Evolutionary conservation across 2,888 invertebrate species (phyloP), one percentile per base, ranked within the genome.

Genomic region (Caenorhabditis panamensis): DNA sequence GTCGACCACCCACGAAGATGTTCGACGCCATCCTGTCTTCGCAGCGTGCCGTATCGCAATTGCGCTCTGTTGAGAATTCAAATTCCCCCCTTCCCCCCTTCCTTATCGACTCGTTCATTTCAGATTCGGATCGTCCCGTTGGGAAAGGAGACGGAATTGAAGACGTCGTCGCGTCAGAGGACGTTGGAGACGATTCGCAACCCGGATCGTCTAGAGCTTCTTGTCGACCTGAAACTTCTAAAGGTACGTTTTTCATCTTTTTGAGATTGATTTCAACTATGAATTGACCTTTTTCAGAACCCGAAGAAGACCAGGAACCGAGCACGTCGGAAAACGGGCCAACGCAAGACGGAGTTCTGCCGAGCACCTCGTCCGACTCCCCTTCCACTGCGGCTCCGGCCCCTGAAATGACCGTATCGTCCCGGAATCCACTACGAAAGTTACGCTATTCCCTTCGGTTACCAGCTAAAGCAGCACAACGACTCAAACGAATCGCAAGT

Each of bases 401-500:
- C 16, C 18, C 41, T 16, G 71, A 81, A 24, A 76, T 76, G 76
- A 67, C 76, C 20, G 26, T 72, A 3, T 63, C 81, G 18, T 20
- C 63, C 0, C 47, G 69, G 28, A 64, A 54, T 62, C 76, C 71
- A 4, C 53, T 62, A 4, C 56, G 67, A 36, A 67, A 67, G 26
- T 26, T 73, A 18, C 79, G 81, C 5, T 81, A 77, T 24, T 58
- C 83, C 0, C 58, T 85, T 22, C 80, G 82, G 49, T 53, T 85
- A 28, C 73, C 82, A 13, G 64, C 79, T 13, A 84, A 82, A 66
- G 79, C 82, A 16, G 86, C 85, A 13, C 56, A 72, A 28, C 72
- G 82, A 51, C 62, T 86, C n/a, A 85, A 85, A 77, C 37, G 86
- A 49, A 84, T 86, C 49, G 82, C 84, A 4, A 82, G 53, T 51